These are phyloP conservation scores for Semaprochilodus insignis DNA, from an alignment of 2,797 vertebrate species.

Conservation along the genomic window DNA sequence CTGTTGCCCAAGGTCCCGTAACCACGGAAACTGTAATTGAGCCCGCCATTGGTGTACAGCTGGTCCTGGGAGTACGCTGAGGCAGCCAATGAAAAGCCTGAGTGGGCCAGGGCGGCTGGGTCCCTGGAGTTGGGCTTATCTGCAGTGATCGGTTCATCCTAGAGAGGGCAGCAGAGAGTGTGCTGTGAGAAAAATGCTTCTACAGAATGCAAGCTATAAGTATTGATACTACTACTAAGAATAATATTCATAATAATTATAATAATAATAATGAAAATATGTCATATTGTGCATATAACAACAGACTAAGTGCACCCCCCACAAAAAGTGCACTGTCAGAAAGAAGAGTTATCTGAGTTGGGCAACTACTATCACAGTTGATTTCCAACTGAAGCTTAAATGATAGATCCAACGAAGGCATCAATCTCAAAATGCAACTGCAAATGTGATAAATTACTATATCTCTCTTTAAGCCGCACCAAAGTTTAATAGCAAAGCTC, in stretches of 20 bases:
- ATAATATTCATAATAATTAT: not conserved
- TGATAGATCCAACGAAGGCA: too few species aligned
- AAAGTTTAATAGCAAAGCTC: too few species aligned
- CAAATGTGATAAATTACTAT: too few species aligned
- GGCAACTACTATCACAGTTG: too few species aligned
- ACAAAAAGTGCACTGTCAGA: too few species aligned
- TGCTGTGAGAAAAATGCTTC: not conserved
- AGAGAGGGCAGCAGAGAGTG: constrained; percentile 20
- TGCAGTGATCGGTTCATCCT: constrained; percentile 87
- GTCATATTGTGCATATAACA: too few species aligned
- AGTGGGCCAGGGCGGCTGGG: constrained; percentile 83
- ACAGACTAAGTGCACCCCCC: too few species aligned
- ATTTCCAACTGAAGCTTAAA: too few species aligned
- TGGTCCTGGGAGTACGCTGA: constrained; percentile 94
- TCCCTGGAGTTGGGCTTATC: constrained; percentile 90
- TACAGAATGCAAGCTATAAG: not conserved
- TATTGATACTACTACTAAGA: not conserved
- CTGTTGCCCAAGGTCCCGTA: constrained; percentile 86
- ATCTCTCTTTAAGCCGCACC: too few species aligned
- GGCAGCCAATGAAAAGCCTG: constrained; percentile 90
- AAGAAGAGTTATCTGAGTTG: too few species aligned
- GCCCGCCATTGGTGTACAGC: constrained; percentile 95
- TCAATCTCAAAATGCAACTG: too few species aligned
- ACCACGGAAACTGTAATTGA: constrained; percentile 94
- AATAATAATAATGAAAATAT: too few species aligned